Evolutionary conservation across 2,797 vertebrate genomes (phyloP).

Genomic region (Myiotriccus ornatus): DNA sequence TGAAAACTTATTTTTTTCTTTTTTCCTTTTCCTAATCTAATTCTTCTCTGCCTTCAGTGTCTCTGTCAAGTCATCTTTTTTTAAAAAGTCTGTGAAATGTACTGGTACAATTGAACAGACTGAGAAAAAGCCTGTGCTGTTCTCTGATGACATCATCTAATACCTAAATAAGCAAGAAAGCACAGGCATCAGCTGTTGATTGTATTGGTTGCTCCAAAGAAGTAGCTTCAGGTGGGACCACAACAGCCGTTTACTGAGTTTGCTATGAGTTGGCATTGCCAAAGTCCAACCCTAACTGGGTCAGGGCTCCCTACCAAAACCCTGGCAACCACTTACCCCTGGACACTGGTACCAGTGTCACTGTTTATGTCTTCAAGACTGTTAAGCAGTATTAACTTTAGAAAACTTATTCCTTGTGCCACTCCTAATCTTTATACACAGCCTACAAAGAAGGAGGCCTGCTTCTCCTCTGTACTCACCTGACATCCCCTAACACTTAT

Average conservation of each 20-base stretch:
- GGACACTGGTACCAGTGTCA: background rate
- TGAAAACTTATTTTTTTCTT: background rate
- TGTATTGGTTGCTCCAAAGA: background rate
- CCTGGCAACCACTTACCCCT: background rate
- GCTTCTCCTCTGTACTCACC: background rate
- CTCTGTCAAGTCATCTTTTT: background rate
- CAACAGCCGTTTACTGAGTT: background rate
- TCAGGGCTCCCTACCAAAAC: background rate
- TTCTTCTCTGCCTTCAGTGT: background rate
- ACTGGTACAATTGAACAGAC: background rate
- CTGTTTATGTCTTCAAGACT: background rate
- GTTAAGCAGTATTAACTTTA: background rate
- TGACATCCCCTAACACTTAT: background rate
- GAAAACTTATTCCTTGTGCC: background rate
- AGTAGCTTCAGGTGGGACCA: background rate
- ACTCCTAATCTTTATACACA: background rate
- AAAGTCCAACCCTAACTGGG: background rate
- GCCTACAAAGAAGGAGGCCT: background rate
- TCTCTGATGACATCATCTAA: background rate
- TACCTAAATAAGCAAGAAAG: background rate
- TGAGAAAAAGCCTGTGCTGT: background rate
- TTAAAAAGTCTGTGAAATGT: background rate
- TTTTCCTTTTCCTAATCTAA: background rate
- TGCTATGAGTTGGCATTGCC: fast-evolving
- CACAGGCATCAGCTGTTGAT: background rate